Evolutionary conservation across 2,888 invertebrate genomes (phyloP).

Genomic region (Eurois occulta): DNA sequence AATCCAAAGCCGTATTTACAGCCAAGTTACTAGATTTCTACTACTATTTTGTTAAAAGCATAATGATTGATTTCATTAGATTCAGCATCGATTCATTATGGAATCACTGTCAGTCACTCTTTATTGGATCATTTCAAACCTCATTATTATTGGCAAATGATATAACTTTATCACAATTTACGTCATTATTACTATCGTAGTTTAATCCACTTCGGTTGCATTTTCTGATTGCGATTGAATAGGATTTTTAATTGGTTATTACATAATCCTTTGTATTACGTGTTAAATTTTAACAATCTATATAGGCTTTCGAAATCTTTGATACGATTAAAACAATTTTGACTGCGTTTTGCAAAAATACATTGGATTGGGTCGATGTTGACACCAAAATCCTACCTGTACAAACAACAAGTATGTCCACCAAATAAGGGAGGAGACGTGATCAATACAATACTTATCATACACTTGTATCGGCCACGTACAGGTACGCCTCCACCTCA

Average conservation of each 20-base stretch:
- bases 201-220: slow-evolving; percentile 30
- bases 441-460: slow-evolving; percentile 31
- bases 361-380: neutral
- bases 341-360: neutral
- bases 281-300: slow-evolving; percentile 1
- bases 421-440: slow-evolving; percentile 29
- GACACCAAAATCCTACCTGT: neutral
- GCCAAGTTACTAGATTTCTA: neutral
- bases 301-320: neutral
- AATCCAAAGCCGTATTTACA: neutral
- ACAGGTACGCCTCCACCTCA: slow-evolving; percentile 33
- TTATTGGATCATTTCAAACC: slow-evolving; percentile 44
- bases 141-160: slow-evolving; percentile 35
- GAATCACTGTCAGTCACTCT: slow-evolving; percentile 29
- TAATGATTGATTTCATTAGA: slow-evolving; percentile 35
- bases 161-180: slow-evolving; percentile 44
- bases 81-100: slow-evolving; percentile 30
- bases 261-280: neutral
- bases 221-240: slow-evolving; percentile 23
- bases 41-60: slow-evolving; percentile 2
- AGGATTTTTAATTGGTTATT: slow-evolving; percentile 15
- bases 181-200: slow-evolving; percentile 20
- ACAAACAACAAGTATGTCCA: neutral
- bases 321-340: neutral
- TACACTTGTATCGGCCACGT: slow-evolving; percentile 37